Evolutionary conservation across 1,140 invertebrate genomes (phyloP), one percentile per base, ranked within the genome.

Genomic region (Dermatophagoides farinae): DNA sequence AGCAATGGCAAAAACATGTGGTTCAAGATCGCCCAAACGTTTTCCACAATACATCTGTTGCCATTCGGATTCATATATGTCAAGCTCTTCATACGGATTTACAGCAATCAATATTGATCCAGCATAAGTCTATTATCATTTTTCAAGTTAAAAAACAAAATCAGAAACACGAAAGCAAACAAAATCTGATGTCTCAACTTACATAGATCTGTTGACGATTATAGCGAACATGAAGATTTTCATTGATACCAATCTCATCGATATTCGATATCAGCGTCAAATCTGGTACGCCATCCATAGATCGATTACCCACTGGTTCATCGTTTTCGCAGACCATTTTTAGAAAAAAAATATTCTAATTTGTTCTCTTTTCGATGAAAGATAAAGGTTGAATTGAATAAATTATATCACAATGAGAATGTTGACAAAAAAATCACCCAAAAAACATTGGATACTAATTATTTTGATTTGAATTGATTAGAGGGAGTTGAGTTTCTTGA

Each of bases 21-120:
- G 88, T 64, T 88, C 83, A 66, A 85, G 72, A 10, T 78, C 75
- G 9, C 83, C 83, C 71, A 90, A 78, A 70, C 88, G 88, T 67
- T 82, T 79, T 22, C 81, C 82, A 67, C 85, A 80, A 71, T 88
- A 88, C 18, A 59, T 62, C 31, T 65, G 65, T 64, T 89, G 84
- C 69, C 83, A 79, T 61, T 85, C 80, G 76, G 82, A 79, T 67
- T 82, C 84, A 73, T 95, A 97, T 70, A 88, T 86, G 69, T 84
- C 83, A 66, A 95, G 76, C 66, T 85, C 82, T 73, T 91, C 90
- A 77, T 95, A 95, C 0, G 92, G 91, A 75, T 97, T 96, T 59
- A 96, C 88, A 65, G 90, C 89, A 63, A 97, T 84, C 64, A 96
- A 77, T 70, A 97, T 95, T 61, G 86, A 90, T 65, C 90, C 90